Evolutionary conservation across 2,113 vertebrate genomes (phyloP).

Genomic region (Diphyllodes magnificus): DNA sequence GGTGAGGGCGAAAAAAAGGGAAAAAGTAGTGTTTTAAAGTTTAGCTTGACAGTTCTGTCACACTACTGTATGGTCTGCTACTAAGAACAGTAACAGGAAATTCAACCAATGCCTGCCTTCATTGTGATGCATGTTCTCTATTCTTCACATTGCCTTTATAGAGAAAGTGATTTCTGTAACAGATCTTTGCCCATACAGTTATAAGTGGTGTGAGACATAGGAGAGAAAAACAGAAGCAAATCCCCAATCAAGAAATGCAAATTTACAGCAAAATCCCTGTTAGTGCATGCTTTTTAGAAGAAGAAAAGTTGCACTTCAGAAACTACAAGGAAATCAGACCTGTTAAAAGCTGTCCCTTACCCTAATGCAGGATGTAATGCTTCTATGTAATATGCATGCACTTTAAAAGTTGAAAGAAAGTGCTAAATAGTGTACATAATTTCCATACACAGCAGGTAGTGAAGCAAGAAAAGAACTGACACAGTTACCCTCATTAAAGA

Average conservation of each 20-base stretch:
- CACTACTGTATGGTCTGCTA: not conserved
- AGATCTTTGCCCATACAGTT: not conserved
- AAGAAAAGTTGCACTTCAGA: constrained; percentile 11
- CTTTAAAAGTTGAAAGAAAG: constrained; percentile 66
- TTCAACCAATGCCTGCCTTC: not conserved
- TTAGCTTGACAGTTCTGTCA: not conserved
- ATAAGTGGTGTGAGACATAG: not conserved
- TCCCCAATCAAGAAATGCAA: constrained; percentile 10
- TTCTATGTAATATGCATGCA: constrained; percentile 44
- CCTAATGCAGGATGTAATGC: constrained; percentile 35
- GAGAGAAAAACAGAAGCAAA: not conserved
- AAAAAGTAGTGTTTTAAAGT: not conserved
- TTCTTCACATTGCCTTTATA: not conserved
- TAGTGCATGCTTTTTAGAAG: not conserved
- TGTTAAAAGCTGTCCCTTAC: constrained; percentile 28
- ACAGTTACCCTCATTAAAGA: constrained; percentile 60
- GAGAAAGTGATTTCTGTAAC: constrained; percentile 7
- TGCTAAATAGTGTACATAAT: constrained; percentile 63
- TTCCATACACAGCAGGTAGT: constrained; percentile 73
- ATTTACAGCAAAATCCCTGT: constrained; percentile 1
- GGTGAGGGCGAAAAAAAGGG: not conserved
- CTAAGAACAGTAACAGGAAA: not conserved
- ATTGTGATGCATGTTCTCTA: not conserved
- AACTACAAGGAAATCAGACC: constrained; percentile 16
- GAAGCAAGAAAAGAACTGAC: constrained; percentile 66